A percentile compares a stretch with the other conserved stretches of the same genome.
Conservation (phyloP, 64 coral and sea anemone species). For the Hydrozoanthus tunicans region DNA sequence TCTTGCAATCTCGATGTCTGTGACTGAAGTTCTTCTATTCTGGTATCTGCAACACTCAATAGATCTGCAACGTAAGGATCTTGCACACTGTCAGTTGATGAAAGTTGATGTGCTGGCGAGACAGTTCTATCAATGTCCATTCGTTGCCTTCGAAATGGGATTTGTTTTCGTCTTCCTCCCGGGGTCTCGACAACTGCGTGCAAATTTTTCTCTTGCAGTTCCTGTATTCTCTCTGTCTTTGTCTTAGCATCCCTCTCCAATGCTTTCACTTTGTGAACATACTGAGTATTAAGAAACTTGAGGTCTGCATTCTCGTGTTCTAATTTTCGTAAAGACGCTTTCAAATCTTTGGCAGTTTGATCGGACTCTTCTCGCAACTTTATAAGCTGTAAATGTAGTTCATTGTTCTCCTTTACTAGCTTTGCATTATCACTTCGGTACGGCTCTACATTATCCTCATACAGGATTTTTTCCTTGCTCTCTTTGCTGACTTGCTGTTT, state of each 20-base stretch:
- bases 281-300: constrained; percentile 99
- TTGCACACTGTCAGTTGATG: constrained; percentile 56
- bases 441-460: constrained; percentile 95
- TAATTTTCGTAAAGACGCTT: constrained; percentile 89
- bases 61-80: constrained; percentile 98
- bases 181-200: constrained; percentile 99
- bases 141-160: constrained; percentile 91
- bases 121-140: constrained; percentile 98
- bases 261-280: constrained; percentile 99
- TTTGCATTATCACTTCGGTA: constrained; percentile 99
- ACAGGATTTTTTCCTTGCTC: constrained; percentile 74
- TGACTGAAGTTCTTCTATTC: constrained; percentile 90
- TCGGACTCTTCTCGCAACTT: constrained; percentile 92
- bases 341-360: constrained; percentile 81
- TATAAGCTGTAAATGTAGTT: constrained; percentile 95
- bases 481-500: constrained; percentile 87
- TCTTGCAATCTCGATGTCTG: constrained; percentile 68
- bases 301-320: constrained; percentile 99
- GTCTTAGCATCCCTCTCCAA: constrained; percentile 90
- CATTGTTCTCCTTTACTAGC: constrained; percentile 97
- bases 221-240: constrained; percentile 92
- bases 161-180: constrained; percentile 91
- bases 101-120: constrained; percentile 61
- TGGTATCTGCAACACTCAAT: constrained; percentile 93
- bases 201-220: constrained; percentile 96